Conservation (phyloP, 2,888 invertebrate species). For the Gari tellinella region DNA sequence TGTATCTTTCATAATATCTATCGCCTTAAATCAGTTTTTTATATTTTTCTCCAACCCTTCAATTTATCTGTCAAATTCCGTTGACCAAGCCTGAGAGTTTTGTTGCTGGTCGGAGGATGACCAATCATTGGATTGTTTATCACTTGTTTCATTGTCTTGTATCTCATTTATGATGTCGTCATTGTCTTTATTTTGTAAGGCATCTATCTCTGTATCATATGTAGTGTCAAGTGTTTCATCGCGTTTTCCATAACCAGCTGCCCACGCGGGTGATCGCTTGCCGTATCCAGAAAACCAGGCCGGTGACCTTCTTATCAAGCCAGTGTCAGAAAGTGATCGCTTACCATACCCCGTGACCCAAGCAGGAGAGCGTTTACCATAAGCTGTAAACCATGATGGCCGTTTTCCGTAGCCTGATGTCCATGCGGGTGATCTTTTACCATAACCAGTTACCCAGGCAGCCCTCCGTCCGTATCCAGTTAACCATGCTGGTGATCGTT, state of each 20-base stretch:
- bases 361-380: slow-evolving; percentile 20
- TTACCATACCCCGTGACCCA: slow-evolving; percentile 36
- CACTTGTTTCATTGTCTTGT: too few relatives aligned
- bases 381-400: slow-evolving; percentile 5
- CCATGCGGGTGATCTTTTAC: slow-evolving; percentile 6
- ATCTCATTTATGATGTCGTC: too few relatives aligned
- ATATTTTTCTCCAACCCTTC: too few relatives aligned
- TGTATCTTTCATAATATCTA: too few relatives aligned
- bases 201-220: too few relatives aligned
- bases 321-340: background rate
- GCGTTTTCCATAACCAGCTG: slow-evolving; percentile 39
- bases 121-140: too few relatives aligned
- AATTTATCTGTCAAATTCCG: too few relatives aligned
- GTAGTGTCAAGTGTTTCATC: background rate
- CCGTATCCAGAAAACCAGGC: slow-evolving; percentile 41
- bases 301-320: background rate
- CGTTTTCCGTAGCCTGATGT: background rate
- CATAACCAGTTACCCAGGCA: slow-evolving; percentile 12
- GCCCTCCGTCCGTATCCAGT: slow-evolving; percentile 26
- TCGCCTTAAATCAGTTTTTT: too few relatives aligned
- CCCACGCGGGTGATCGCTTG: slow-evolving; percentile 31
- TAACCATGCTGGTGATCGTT: slow-evolving; percentile 29
- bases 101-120: too few relatives aligned
- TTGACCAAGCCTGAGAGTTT: too few relatives aligned
- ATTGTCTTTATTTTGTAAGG: too few relatives aligned